A percentile compares a stretch with the other conserved stretches of the same genome.
Evolutionary conservation across 92 coral and sea anemone genomes (phyloP).

Genomic region (Epizoanthus rinbou): DNA sequence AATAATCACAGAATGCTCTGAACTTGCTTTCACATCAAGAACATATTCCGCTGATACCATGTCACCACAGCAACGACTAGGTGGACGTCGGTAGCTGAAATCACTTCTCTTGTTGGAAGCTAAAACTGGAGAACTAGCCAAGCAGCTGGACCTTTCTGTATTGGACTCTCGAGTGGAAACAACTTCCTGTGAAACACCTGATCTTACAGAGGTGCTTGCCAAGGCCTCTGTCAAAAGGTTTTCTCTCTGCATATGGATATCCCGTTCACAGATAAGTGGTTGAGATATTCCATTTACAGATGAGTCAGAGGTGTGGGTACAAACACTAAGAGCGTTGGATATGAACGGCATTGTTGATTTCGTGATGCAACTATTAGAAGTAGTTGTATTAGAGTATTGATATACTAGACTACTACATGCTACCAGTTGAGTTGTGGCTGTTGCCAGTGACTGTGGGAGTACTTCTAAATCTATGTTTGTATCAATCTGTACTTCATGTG

Average conservation of each 20-base stretch:
- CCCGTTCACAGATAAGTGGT: not conserved
- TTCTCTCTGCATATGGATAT: not conserved
- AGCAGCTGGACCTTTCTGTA: not conserved
- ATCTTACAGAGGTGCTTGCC: not conserved
- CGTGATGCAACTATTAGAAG: not conserved
- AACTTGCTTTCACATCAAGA: not conserved
- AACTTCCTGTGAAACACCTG: not conserved
- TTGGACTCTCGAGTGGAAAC: not conserved
- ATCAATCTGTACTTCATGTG: not conserved
- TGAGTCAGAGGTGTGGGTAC: not conserved
- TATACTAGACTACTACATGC: not conserved
- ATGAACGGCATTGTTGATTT: not conserved
- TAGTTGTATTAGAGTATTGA: too few species aligned
- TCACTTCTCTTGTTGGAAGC: not conserved
- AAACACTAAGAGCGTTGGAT: not conserved
- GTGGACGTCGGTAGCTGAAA: not conserved
- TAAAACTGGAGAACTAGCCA: not conserved
- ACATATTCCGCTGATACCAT: not conserved
- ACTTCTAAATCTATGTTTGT: not conserved
- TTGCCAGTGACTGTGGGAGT: not conserved
- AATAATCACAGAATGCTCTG: not conserved
- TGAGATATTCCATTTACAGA: not conserved
- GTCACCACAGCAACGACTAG: not conserved
- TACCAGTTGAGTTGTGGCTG: not conserved
- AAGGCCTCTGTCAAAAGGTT: not conserved